Base-by-base conservation (phyloP, 2,888 invertebrate species). In the Galerucella calmariensis region DNA sequence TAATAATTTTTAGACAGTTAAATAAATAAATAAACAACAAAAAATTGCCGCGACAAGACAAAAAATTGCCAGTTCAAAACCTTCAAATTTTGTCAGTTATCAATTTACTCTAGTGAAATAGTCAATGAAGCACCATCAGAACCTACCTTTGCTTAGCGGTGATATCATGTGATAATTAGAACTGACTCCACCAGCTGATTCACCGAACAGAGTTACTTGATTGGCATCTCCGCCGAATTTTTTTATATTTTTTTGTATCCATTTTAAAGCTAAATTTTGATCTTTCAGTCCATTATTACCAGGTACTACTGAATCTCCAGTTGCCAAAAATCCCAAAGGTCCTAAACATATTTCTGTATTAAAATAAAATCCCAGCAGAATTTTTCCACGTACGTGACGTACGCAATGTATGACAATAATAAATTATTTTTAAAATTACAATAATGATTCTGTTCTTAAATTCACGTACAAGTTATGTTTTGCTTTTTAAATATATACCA, bases 271-370 rank as follows among this genome's bases (percentile, higher is more conserved):
- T 24, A 87, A 63, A 53, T 79, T 83, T 81, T 88, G 88, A 80
- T 88, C 88, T 77, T 88, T 88, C 69, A 88, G 77, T 1, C 88
- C 88, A 74, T 87, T 87, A 74, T 88, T 88, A 24, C 88, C 88
- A 2, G 88, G 87, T 8, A 85, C 84, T 5, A 83, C 81, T 69
- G 84, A 82, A 77, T 88, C 88, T 46, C 85, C 85, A 2, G 86
- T 86, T 63, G 81, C 82, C 8, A 85, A 72, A 76, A 88, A 88
- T 67, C 88, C 88, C 66, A 87, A 75, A n/a, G 86, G 84, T 72
- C 87, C 87, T 86, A 74, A 71, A 84, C 80, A 75, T 41, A 35
- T 41, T 41, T 41, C 8, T 41, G 35, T 9, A 8, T 41, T 41
- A 41, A 6, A 41, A 41, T 35, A 35, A 6, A 41, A 41, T 35